A percentile compares a stretch with the other conserved stretches of the same genome.
Conservation (phyloP, 2,888 invertebrate species). For the Cheilosia variabilis region DNA sequence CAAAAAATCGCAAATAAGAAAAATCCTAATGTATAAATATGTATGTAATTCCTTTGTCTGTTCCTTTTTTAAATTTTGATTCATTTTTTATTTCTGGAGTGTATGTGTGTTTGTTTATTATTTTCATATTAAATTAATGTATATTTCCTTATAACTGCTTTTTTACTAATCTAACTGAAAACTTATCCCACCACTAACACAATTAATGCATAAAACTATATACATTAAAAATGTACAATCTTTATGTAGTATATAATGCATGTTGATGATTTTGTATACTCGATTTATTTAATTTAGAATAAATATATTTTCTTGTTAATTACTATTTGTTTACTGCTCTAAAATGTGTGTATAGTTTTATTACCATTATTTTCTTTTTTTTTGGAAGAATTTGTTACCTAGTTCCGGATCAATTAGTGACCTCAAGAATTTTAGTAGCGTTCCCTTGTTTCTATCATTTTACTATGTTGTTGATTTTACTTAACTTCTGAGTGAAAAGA, state of each 20-base stretch:
- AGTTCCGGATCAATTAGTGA: conserved; percentile 46
- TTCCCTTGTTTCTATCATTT: conserved; percentile 55
- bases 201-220: conserved; percentile 66
- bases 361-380: conserved; percentile 39
- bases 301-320: conserved; percentile 71
- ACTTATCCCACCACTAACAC: conserved; percentile 53
- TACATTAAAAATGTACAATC: conserved; percentile 69
- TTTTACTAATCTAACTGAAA: conserved; percentile 66
- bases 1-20: background rate
- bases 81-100: conserved; percentile 31
- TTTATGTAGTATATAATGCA: conserved; percentile 51
- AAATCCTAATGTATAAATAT: background rate
- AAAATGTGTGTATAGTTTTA: conserved; percentile 60
- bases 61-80: background rate
- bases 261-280: conserved; percentile 73
- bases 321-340: conserved; percentile 73
- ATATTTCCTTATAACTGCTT: conserved; percentile 35
- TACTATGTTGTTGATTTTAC: conserved; percentile 17
- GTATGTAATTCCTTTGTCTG: background rate
- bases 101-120: conserved; percentile 26
- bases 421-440: conserved; percentile 55
- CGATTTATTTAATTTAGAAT: conserved; percentile 77
- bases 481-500: conserved; percentile 39
- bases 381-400: conserved; percentile 65
- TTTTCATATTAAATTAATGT: conserved; percentile 28